A percentile compares a stretch with the other conserved stretches of the same genome.
phyloP scores from a whole-genome alignment of 2,888 invertebrate species.

The Phengaris arion region DNA sequence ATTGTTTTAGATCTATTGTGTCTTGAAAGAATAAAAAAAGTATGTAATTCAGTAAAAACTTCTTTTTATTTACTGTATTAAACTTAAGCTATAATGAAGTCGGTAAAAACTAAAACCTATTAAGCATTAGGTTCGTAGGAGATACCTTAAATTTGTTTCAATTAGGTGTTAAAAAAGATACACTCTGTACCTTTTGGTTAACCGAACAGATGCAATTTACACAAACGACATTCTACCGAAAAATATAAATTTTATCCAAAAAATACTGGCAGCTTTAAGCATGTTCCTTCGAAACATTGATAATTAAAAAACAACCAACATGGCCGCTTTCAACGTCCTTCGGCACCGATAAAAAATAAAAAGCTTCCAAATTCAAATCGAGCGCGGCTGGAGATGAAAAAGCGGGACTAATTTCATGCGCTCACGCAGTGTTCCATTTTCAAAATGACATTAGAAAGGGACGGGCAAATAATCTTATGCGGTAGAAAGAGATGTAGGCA shows the following conservation, averaged over 20 bases:
- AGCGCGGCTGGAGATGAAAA: slow-evolving; percentile 70
- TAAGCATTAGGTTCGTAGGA: too few species aligned
- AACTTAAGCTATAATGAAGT: too few species aligned
- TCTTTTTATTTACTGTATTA: too few species aligned
- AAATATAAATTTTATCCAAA: slow-evolving; percentile 41
- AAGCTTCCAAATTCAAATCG: slow-evolving; percentile 67
- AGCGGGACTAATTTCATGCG: slow-evolving; percentile 74
- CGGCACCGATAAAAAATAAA: slow-evolving; percentile 52
- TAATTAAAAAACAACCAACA: slow-evolving; percentile 63
- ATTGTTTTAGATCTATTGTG: too few species aligned
- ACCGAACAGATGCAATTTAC: slow-evolving; percentile 49
- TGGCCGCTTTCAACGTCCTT: slow-evolving; percentile 66
- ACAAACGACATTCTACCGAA: slow-evolving; percentile 60
- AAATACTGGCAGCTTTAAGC: slow-evolving; percentile 43
- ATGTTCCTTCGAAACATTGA: slow-evolving; percentile 51
- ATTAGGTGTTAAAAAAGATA: not conserved
- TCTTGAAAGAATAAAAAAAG: too few species aligned
- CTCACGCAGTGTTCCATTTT: slow-evolving; percentile 69
- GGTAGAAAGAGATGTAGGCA: slow-evolving; percentile 46
- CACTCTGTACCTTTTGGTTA: slow-evolving; percentile 40
- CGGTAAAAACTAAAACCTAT: too few species aligned
- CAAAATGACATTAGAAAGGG: slow-evolving; percentile 60
- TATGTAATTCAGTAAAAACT: too few species aligned
- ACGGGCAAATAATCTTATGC: slow-evolving; percentile 34
- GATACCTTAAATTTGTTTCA: too few species aligned